Conservation (phyloP, 2,888 invertebrate species). For the Apodemia zela region DNA sequence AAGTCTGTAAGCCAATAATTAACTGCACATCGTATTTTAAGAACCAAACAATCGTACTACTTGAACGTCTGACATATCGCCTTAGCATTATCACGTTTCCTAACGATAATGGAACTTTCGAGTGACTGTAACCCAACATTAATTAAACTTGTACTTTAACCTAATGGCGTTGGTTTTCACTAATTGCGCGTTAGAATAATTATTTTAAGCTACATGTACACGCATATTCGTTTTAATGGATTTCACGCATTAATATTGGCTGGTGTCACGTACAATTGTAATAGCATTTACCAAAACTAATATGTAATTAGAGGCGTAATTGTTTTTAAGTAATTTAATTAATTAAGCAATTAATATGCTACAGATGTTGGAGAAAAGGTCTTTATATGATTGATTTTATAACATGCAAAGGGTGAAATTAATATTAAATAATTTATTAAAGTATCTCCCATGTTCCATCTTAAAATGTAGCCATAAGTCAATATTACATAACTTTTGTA, state of each 20-base stretch:
- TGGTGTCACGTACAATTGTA: slow-evolving; percentile 46
- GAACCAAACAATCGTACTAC: background rate
- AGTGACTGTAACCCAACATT: slow-evolving; percentile 73
- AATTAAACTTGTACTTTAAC: slow-evolving; percentile 73
- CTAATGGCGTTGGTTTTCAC: slow-evolving; percentile 75
- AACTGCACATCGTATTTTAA: background rate
- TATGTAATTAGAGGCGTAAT: background rate
- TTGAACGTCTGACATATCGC: slow-evolving; percentile 45
- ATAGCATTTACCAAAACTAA: slow-evolving; percentile 34
- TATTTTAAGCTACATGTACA: slow-evolving; percentile 59
- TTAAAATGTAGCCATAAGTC: too few relatives aligned
- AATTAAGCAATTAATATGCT: background rate
- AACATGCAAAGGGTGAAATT: background rate
- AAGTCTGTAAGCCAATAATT: background rate
- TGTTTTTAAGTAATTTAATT: background rate
- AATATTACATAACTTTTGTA: too few relatives aligned
- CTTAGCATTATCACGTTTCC: slow-evolving; percentile 59
- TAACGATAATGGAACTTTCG: slow-evolving; percentile 78
- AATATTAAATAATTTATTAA: too few relatives aligned
- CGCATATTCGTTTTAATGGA: slow-evolving; percentile 68
- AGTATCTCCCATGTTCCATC: too few relatives aligned
- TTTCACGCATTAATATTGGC: slow-evolving; percentile 53
- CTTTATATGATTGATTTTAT: background rate
- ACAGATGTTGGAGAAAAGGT: background rate
- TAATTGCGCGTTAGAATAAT: slow-evolving; percentile 76